phyloP scores from a whole-genome alignment of 2,888 invertebrate genomes.

The Acleris holmiana region DNA sequence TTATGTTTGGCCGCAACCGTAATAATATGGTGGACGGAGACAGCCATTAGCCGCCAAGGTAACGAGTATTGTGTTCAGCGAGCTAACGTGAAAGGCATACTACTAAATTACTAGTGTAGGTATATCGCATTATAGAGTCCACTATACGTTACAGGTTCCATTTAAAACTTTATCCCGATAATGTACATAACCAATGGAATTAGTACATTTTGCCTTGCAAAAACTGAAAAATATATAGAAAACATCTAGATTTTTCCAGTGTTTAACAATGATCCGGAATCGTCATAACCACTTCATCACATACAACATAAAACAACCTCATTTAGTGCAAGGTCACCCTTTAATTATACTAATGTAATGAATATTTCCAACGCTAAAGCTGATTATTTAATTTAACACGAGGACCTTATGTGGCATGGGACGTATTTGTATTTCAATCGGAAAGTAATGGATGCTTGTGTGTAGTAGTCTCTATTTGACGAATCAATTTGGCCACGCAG shows the following conservation, averaged over 20 bases:
- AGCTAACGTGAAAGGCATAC: conserved; percentile 30
- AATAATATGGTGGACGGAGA: conserved; percentile 59
- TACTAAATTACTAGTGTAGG: conserved; percentile 24
- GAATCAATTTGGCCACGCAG: conserved; percentile 15
- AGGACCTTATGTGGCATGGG: background rate
- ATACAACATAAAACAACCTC: no score
- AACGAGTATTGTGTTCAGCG: conserved; percentile 48
- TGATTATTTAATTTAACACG: background rate
- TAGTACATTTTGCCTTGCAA: no score
- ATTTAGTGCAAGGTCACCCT: no score
- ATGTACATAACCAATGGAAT: no score
- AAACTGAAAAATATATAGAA: no score
- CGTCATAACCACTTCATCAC: no score
- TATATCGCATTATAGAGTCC: conserved; percentile 8
- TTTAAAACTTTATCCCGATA: no score
- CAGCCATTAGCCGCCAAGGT: conserved; percentile 61
- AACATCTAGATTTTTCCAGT: no score
- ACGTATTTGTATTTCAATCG: conserved; percentile 4
- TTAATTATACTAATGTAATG: no score
- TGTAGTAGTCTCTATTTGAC: conserved; percentile 6
- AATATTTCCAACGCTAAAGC: background rate
- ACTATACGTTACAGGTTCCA: background rate
- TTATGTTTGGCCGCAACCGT: conserved; percentile 69
- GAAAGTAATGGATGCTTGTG: conserved; percentile 14
- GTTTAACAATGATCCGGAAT: no score